Conservation (phyloP, 2,113 vertebrate genomes). For the Daboia siamensis region DNA sequence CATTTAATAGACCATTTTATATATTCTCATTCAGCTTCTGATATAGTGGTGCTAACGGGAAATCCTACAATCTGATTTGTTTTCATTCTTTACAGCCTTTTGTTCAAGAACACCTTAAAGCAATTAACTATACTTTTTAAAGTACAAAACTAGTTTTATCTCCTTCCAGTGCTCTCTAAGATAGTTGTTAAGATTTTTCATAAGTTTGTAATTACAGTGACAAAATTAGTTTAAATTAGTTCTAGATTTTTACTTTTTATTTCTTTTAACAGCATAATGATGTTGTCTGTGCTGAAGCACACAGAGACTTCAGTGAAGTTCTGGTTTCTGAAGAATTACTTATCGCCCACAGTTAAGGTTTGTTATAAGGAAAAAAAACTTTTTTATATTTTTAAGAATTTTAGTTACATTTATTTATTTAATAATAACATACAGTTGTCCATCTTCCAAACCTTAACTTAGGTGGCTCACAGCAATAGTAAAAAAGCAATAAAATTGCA, state of each 20-base stretch:
- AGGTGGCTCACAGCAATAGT: not conserved
- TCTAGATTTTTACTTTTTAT: constrained; percentile 34
- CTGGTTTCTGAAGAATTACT: constrained; percentile 99
- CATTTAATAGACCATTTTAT: not conserved
- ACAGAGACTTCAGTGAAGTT: constrained; percentile 97
- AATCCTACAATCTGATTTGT: not conserved
- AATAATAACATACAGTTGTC: not conserved
- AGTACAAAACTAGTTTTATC: not conserved
- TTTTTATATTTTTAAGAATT: not conserved
- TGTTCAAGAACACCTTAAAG: not conserved
- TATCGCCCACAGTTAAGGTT: constrained; percentile 98
- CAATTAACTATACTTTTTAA: not conserved
- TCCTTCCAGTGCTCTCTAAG: not conserved
- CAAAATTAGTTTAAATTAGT: not conserved
- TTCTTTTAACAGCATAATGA: constrained; percentile 88
- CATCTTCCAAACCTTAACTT: not conserved
- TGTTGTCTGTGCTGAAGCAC: constrained; percentile 95
- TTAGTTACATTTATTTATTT: not conserved
- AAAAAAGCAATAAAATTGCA: not conserved
- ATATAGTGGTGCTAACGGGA: not conserved
- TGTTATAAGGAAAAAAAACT: constrained; percentile 44
- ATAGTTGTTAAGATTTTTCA: not conserved
- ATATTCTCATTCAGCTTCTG: not conserved
- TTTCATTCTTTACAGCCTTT: not conserved
- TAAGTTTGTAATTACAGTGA: not conserved